phyloP scores from a whole-genome alignment of 2,797 vertebrate species.

The Rhodeus uyekii region DNA sequence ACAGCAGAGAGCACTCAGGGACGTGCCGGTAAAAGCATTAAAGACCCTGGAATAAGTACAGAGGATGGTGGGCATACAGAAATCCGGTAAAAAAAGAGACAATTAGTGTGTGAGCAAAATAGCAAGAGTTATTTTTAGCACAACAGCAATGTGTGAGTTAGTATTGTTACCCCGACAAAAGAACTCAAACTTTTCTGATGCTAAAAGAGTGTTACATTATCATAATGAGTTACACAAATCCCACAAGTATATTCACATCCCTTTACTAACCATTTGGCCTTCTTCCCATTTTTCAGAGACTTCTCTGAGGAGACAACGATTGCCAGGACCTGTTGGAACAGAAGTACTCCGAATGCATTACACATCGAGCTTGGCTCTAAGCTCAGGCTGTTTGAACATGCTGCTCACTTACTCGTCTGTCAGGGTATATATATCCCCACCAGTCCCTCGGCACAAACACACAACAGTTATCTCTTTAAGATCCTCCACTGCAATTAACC shows the following conservation, averaged over 20 bases:
- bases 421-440: slow-evolving; percentile 41
- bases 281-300: slow-evolving; percentile 23
- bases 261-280: slow-evolving; percentile 7
- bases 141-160: not conserved
- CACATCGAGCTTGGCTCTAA: slow-evolving; percentile 23
- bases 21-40: not conserved
- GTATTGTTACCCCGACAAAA: not conserved
- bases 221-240: not conserved
- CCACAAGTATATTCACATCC: slow-evolving; percentile 8
- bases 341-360: slow-evolving; percentile 32
- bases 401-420: slow-evolving; percentile 51
- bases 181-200: slow-evolving; percentile 5
- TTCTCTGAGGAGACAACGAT: not conserved
- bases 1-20: not conserved
- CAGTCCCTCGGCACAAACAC: slow-evolving; percentile 37
- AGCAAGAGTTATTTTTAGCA: not conserved
- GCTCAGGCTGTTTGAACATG: slow-evolving; percentile 49
- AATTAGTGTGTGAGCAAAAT: not conserved
- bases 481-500: slow-evolving; percentile 37
- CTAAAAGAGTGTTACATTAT: not conserved
- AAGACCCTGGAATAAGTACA: not conserved
- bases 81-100: not conserved
- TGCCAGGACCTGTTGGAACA: slow-evolving; percentile 27
- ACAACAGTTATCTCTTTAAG: slow-evolving; percentile 32
- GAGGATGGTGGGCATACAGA: not conserved